phyloP scores from a whole-genome alignment of 2,113 vertebrate species.

The Platycercus adscitus region DNA sequence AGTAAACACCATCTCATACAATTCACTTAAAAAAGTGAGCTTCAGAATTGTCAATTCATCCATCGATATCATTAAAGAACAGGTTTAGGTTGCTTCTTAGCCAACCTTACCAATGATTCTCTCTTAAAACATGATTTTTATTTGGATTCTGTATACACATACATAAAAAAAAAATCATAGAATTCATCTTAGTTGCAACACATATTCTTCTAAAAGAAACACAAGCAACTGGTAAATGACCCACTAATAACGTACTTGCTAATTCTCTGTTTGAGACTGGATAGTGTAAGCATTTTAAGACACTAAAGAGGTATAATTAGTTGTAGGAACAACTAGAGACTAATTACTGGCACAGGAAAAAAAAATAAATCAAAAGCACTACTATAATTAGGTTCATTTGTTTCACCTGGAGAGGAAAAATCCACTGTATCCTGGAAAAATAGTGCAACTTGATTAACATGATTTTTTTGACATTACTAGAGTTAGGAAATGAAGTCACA shows the following conservation, averaged over 20 bases:
- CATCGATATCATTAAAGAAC: neutral
- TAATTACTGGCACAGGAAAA: neutral
- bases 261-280: neutral
- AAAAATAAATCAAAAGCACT: neutral
- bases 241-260: neutral
- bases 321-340: constrained; percentile 3
- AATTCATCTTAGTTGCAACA: neutral
- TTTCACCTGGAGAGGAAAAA: constrained; percentile 1
- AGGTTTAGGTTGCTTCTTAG: neutral
- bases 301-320: constrained; percentile 16
- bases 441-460: neutral
- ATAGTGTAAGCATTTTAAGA: neutral
- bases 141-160: neutral
- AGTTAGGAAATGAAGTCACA: constrained; percentile 1
- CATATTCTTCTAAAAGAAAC: neutral
- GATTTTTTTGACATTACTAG: neutral
- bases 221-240: neutral
- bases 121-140: neutral
- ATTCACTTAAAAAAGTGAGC: neutral
- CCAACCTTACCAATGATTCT: neutral
- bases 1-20: neutral
- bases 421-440: neutral
- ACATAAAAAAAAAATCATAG: neutral
- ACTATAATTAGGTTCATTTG: neutral
- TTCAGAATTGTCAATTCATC: neutral